Conservation (phyloP, 2,113 vertebrate species). For the Chaetorhynchus papuensis region DNA sequence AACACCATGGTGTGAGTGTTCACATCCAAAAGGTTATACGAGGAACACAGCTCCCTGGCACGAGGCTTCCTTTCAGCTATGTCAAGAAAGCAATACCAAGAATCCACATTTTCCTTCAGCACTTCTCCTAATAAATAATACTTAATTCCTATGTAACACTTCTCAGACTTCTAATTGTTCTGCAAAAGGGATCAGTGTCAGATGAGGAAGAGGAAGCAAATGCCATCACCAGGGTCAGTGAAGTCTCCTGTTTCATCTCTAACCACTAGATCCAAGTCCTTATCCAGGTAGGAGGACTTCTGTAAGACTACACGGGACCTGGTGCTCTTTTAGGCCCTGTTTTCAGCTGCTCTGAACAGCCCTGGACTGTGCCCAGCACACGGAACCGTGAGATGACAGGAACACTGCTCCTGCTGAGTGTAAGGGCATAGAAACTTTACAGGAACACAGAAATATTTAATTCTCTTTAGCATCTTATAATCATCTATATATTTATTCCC, state of each 20-base stretch:
- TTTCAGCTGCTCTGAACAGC: not conserved
- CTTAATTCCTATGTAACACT: not conserved
- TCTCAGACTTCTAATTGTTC: not conserved
- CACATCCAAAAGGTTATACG: accelerated
- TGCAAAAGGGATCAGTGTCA: not conserved
- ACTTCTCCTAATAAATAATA: not conserved
- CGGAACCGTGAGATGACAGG: not conserved
- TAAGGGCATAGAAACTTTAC: not conserved
- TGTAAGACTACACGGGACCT: not conserved
- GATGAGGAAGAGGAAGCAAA: not conserved
- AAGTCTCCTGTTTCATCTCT: not conserved
- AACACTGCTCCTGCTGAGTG: accelerated
- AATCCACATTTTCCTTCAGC: not conserved
- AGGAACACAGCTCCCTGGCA: not conserved
- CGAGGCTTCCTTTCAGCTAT: not conserved
- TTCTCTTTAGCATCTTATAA: not conserved
- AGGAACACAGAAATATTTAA: not conserved
- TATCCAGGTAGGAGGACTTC: not conserved
- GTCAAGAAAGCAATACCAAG: not conserved
- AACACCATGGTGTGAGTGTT: accelerated
- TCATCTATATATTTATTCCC: not conserved
- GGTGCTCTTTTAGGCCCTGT: not conserved
- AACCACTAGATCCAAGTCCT: not conserved
- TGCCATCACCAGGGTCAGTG: not conserved
- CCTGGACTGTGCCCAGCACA: not conserved